Percentiles rank a stretch among this genome's conserved stretches.
Evolutionary conservation across 2,797 vertebrate genomes (phyloP).

Genomic region (Chiloscyllium punctatum): DNA sequence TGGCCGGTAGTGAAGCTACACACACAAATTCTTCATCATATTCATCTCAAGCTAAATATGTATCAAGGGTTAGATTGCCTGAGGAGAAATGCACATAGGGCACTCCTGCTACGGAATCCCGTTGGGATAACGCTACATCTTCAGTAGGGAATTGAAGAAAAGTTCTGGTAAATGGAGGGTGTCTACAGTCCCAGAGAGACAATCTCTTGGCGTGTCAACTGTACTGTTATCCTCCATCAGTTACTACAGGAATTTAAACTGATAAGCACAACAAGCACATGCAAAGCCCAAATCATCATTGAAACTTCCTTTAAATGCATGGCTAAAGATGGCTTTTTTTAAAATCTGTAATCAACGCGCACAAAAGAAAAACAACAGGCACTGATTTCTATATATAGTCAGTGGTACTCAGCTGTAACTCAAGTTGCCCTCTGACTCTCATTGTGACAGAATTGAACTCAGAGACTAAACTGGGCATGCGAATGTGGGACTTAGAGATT

Average conservation of each 20-base stretch:
- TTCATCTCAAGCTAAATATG: not conserved
- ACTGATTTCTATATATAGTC: not conserved
- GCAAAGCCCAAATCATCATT: not conserved
- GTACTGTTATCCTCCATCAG: constrained; percentile 4
- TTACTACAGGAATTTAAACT: not conserved
- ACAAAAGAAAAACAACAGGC: not conserved
- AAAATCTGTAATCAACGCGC: not conserved
- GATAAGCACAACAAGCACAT: not conserved
- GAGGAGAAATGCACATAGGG: not conserved
- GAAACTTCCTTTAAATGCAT: not conserved
- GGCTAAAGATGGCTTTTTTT: not conserved
- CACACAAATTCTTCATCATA: not conserved
- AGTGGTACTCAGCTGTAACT: not conserved
- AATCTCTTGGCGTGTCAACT: not conserved
- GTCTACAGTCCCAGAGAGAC: not conserved
- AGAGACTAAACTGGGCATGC: not conserved
- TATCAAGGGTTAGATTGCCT: not conserved
- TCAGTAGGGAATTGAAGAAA: not conserved
- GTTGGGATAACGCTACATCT: not conserved
- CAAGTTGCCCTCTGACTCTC: not conserved
- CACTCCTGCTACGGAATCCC: not conserved
- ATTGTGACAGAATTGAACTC: not conserved
- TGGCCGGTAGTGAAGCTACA: not conserved
- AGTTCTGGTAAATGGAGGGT: not conserved
- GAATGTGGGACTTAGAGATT: not conserved